Conservation (phyloP, 2,113 vertebrate genomes). For the Scalopus aquaticus region DNA sequence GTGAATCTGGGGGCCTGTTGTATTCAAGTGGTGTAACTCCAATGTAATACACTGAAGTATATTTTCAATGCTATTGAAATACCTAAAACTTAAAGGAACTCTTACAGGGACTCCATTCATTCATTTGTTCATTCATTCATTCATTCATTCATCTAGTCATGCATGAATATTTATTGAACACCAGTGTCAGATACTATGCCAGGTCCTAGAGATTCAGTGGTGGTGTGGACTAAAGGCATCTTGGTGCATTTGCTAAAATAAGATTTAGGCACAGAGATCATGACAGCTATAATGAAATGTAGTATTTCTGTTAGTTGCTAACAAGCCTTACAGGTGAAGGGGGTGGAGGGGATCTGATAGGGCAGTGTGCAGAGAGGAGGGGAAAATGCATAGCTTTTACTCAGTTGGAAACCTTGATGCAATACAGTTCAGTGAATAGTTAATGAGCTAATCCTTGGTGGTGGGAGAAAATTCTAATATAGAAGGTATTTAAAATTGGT, state of each 20-base stretch:
- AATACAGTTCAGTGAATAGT: background rate
- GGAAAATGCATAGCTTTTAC: background rate
- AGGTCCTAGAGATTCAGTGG: background rate
- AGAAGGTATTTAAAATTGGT: background rate
- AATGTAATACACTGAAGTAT: background rate
- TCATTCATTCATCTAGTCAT: background rate
- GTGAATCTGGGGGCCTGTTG: background rate
- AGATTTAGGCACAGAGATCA: background rate
- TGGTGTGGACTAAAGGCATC: background rate
- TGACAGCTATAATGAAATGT: background rate
- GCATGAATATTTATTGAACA: background rate
- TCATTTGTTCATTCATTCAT: too few species aligned
- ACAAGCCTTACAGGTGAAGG: background rate
- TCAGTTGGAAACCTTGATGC: background rate
- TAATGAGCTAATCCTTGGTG: background rate
- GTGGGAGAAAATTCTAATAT: background rate
- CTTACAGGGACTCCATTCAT: too few species aligned
- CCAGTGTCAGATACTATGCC: background rate
- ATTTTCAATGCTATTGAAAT: background rate
- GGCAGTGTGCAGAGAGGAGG: background rate
- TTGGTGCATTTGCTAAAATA: background rate
- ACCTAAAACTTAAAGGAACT: background rate
- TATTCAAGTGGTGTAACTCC: background rate
- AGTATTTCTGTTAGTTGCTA: background rate
- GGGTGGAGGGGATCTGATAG: background rate